phyloP scores from a whole-genome alignment of 2,113 vertebrate genomes.

The Gallinago jamesoni region DNA sequence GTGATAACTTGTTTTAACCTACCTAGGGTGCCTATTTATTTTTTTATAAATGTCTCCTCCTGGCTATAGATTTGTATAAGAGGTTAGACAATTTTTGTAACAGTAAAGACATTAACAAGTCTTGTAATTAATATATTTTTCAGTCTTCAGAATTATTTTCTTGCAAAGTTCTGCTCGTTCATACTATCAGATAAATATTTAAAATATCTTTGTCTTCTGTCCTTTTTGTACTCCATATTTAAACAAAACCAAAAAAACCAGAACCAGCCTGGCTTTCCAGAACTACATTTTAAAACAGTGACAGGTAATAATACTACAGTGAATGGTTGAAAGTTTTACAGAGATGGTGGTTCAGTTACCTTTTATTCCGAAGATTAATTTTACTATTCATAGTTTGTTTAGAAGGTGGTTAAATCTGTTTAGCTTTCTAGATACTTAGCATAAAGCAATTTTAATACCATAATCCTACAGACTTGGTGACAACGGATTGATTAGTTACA shows the following conservation, averaged over 20 bases:
- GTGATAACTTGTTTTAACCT: constrained; percentile 59
- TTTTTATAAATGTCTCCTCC: constrained; percentile 67
- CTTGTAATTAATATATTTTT: constrained; percentile 66
- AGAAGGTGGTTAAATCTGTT: neutral
- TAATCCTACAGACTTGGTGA: neutral
- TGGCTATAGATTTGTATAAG: constrained; percentile 64
- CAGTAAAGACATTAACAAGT: constrained; percentile 53
- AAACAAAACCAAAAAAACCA: too few relatives aligned
- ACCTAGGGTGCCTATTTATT: constrained; percentile 73
- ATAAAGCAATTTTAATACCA: neutral
- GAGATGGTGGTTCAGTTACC: neutral
- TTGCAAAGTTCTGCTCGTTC: constrained; percentile 61
- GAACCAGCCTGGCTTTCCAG: neutral
- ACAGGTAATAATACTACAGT: neutral
- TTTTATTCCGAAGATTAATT: neutral
- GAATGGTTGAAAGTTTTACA: neutral
- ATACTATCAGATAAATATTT: constrained; percentile 51
- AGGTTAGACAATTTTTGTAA: constrained; percentile 67
- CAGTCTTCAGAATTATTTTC: constrained; percentile 69
- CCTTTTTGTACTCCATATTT: neutral
- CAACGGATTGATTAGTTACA: neutral
- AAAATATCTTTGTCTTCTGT: neutral
- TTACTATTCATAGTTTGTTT: neutral
- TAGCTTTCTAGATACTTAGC: neutral
- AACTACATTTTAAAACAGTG: neutral